Percentiles rank a stretch among this genome's conserved stretches.
These are phyloP conservation scores for Diadumene lineata DNA, from an alignment of 92 coral and sea anemone genomes.

Conservation along the genomic window DNA sequence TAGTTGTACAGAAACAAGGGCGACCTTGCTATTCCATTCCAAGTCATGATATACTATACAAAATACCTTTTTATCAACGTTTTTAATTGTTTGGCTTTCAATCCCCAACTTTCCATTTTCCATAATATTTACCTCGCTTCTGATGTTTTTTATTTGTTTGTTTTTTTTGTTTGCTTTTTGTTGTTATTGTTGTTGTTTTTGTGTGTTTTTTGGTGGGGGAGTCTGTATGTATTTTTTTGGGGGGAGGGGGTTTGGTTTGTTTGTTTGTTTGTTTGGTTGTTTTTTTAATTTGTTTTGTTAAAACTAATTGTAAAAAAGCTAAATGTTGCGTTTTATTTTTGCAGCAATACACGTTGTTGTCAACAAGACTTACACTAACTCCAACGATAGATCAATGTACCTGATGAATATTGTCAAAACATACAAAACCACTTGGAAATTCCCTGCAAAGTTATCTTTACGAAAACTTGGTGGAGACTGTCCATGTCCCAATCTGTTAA, in stretches of 20 bases:
- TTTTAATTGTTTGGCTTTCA: background rate
- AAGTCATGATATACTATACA: too few relatives aligned
- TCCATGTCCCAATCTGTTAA: constrained; percentile 44
- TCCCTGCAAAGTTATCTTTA: constrained; percentile 14
- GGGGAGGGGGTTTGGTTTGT: too few relatives aligned
- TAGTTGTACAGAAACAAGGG: too few relatives aligned
- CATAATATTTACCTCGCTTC: background rate
- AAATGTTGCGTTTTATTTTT: too few relatives aligned
- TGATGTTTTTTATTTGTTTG: background rate
- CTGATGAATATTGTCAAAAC: background rate
- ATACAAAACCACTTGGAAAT: constrained; percentile 10
- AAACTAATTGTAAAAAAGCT: too few relatives aligned
- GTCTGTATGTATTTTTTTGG: too few relatives aligned
- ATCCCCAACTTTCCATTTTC: background rate
- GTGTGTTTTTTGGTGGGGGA: too few relatives aligned
- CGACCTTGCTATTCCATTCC: too few relatives aligned
- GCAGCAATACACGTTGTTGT: background rate
- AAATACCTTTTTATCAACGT: too few relatives aligned
- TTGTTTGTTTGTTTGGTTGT: too few relatives aligned
- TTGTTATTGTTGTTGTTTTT: background rate
- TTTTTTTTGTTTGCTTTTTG: background rate
- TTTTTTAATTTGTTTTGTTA: too few relatives aligned
- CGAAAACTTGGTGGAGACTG: constrained; percentile 27
- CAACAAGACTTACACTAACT: background rate
- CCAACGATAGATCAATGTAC: constrained; percentile 23